Percentiles rank a stretch among this genome's conserved stretches.
These are phyloP conservation scores for Cistogaster globosa DNA, from an alignment of 2,888 invertebrate genomes.

Conservation along the genomic window DNA sequence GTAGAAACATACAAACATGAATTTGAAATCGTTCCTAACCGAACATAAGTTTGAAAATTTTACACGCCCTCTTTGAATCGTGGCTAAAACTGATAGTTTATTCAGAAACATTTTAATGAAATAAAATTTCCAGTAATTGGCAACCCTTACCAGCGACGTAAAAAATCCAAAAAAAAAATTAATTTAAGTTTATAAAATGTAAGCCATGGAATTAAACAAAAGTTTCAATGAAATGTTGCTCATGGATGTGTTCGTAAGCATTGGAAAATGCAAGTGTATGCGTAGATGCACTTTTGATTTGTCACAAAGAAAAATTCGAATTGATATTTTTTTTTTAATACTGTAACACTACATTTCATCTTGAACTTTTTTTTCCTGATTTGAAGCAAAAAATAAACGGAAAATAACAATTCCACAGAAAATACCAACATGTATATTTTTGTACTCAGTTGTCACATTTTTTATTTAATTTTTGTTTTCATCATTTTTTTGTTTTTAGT, in stretches of 20 bases:
- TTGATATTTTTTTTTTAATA: slow-evolving; percentile 19
- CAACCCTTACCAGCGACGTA: slow-evolving; percentile 10
- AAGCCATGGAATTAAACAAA: slow-evolving; percentile 35
- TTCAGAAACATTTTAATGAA: neutral
- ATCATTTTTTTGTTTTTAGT: slow-evolving; percentile 12
- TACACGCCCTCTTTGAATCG: too few relatives aligned
- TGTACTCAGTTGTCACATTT: slow-evolving; percentile 12
- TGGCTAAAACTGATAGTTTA: too few relatives aligned
- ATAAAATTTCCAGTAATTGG: neutral
- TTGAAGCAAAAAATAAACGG: slow-evolving; percentile 41
- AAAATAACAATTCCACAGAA: slow-evolving; percentile 37
- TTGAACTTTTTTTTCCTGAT: slow-evolving; percentile 21
- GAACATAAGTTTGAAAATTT: too few relatives aligned
- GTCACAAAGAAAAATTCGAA: slow-evolving; percentile 56
- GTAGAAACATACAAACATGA: too few relatives aligned
- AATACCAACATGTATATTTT: slow-evolving; percentile 26
- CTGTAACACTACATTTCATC: slow-evolving; percentile 32
- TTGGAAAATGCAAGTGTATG: slow-evolving; percentile 15
- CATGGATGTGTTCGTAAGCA: neutral
- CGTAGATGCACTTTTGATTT: slow-evolving; percentile 61
- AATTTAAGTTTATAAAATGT: slow-evolving; percentile 46
- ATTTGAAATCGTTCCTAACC: too few relatives aligned
- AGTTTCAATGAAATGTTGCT: slow-evolving; percentile 41
- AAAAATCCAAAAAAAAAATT: slow-evolving; percentile 27
- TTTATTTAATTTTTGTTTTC: slow-evolving; percentile 7